Conservation (phyloP, 1,140 invertebrate species). For the Hyles vespertilio region DNA sequence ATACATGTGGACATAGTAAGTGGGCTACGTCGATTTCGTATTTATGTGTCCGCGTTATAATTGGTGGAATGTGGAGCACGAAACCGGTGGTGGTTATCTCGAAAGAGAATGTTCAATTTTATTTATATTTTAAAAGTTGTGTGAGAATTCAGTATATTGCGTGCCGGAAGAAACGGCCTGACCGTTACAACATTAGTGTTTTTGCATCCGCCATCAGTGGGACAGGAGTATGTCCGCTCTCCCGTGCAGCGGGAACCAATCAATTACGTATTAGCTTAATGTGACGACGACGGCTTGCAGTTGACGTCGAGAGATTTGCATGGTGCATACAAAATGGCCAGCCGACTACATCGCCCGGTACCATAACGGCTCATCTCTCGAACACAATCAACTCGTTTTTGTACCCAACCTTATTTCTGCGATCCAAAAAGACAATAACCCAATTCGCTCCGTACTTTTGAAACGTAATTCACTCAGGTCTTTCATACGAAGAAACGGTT, state of each 20-base stretch:
- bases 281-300: slow-evolving; percentile 53
- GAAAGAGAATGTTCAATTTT: slow-evolving; percentile 36
- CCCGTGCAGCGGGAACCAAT: slow-evolving; percentile 59
- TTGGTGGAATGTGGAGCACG: slow-evolving; percentile 28
- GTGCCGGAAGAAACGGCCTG: slow-evolving; percentile 44
- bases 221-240: slow-evolving; percentile 46
- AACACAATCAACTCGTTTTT: no score
- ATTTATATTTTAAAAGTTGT: slow-evolving; percentile 6
- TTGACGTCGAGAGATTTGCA: slow-evolving; percentile 44
- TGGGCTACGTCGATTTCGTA: slow-evolving; percentile 10
- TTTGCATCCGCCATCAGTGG: slow-evolving; percentile 64
- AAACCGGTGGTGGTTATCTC: slow-evolving; percentile 28
- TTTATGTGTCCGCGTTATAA: slow-evolving; percentile 18
- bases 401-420: no score
- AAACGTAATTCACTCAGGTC: no score
- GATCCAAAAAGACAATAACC: no score
- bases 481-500: no score
- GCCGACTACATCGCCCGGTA: no score
- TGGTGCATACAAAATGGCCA: slow-evolving; percentile 26
- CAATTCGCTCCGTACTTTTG: no score
- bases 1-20: slow-evolving; percentile 18
- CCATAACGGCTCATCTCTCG: no score
- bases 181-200: slow-evolving; percentile 70
- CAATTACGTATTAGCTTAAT: slow-evolving; percentile 74
- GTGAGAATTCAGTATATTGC: slow-evolving; percentile 15